Base-by-base conservation (phyloP, 2,797 vertebrate genomes). In the Nothura maculosa region DNA sequence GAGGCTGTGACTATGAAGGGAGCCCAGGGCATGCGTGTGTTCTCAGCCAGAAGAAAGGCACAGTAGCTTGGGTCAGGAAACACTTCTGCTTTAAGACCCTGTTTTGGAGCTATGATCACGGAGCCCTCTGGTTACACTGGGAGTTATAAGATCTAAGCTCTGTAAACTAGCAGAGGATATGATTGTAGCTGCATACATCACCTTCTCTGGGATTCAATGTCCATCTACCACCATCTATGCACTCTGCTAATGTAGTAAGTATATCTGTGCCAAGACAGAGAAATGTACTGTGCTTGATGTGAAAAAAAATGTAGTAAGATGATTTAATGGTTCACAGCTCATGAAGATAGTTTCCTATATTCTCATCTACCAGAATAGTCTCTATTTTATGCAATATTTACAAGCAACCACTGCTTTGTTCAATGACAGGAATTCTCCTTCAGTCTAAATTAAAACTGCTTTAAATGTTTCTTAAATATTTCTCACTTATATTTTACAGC, bases 251-350 rank as follows among this genome's bases (percentile, higher is more conserved):
- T 52, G 28, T 30, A 69, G 43, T 55, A 43, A 66, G 58, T 47
- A 34, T 47, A 82, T 42, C n/a, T 79, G 2, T 19, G 0, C 8
- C 47, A 30, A 90, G 30, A 79, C 40, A 78, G 0, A n/a, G 73
- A 87, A 43, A 13, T 32, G 50, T 17, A 55, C 60, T 52, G 70
- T 42, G 18, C 19, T 55, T 14, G 63, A 52, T 60, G 52, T 79
- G 64, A 73, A 74, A 90, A 93, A 88, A 93, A 58, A 3, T 8
- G 40, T 32, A 74, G 30, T 30, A 67, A 77, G 70, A 68, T 68
- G 54, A 73, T 88, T 76, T 70, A 73, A 63, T 86, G 55, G 69
- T 54, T 85, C 52, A 48, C 34, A 47, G 60, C 19, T 36, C 50
- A 18, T 69, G 57, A 72, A 48, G 85, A 79, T 55, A 73, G 76